Percentiles rank a stretch among this genome's conserved stretches.
These are phyloP conservation scores for Leptopilina syphax DNA, from an alignment of 2,888 invertebrate species.

Conservation along the genomic window DNA sequence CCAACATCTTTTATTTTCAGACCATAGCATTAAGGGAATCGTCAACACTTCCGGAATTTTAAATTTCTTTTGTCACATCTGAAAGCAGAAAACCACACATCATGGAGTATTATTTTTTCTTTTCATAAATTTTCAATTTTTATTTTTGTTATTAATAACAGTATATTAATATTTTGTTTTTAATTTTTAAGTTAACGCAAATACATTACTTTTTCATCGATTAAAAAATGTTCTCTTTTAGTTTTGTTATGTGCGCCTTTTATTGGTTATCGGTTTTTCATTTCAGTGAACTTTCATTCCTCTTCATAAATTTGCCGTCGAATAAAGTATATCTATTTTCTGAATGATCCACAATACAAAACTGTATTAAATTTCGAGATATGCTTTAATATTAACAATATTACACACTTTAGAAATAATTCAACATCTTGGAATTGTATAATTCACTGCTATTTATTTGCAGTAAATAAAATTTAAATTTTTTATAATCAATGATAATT, in stretches of 20 bases:
- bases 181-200: background rate
- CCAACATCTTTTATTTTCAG: background rate
- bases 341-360: slow-evolving; percentile 21
- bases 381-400: slow-evolving; percentile 16
- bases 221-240: slow-evolving; percentile 17
- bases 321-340: slow-evolving; percentile 31
- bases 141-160: background rate
- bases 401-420: slow-evolving; percentile 8
- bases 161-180: background rate
- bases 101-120: background rate
- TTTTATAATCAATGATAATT: too few relatives aligned
- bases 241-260: slow-evolving; percentile 2
- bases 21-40: background rate
- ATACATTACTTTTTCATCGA: slow-evolving; percentile 1
- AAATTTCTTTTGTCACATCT: background rate
- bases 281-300: slow-evolving; percentile 31
- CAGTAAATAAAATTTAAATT: background rate
- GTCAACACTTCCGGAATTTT: background rate
- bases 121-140: background rate
- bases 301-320: slow-evolving; percentile 24
- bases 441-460: slow-evolving; percentile 3
- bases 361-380: slow-evolving; percentile 8
- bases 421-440: background rate
- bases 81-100: too few relatives aligned
- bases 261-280: slow-evolving; percentile 38